Evolutionary conservation across 2,888 invertebrate genomes (phyloP).

Genomic region (Papilio elwesi): DNA sequence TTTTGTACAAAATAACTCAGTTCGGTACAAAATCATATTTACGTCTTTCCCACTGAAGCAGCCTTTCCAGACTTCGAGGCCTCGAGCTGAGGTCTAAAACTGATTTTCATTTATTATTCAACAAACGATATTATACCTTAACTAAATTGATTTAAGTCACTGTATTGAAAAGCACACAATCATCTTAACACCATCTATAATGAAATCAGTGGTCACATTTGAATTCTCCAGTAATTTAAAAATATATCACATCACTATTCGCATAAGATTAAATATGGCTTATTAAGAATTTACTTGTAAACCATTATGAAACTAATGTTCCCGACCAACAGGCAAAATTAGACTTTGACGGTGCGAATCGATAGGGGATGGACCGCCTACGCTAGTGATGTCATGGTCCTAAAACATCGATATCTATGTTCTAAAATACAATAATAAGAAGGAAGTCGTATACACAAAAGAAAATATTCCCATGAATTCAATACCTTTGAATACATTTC

Average conservation of each 20-base stretch:
- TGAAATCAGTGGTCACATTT: background rate
- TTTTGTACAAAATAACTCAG: constrained; percentile 12
- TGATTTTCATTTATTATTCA: constrained; percentile 39
- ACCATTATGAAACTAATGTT: constrained; percentile 1
- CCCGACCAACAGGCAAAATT: constrained; percentile 69
- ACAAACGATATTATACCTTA: constrained; percentile 44
- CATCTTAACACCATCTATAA: background rate
- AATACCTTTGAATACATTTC: too few relatives aligned
- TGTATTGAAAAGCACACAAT: background rate
- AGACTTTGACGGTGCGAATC: constrained; percentile 71
- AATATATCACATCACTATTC: background rate
- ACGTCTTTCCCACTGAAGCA: constrained; percentile 47
- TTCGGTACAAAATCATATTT: constrained; percentile 28
- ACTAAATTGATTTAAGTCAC: constrained; percentile 3
- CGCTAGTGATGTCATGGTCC: constrained; percentile 53
- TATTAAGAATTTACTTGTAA: background rate
- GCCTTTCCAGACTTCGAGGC: constrained; percentile 44
- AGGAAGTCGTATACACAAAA: too few relatives aligned
- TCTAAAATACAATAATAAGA: background rate
- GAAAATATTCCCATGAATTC: too few relatives aligned
- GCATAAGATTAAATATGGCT: constrained; percentile 23
- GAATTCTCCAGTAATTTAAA: background rate
- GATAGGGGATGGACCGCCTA: constrained; percentile 65
- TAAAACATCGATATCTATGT: constrained; percentile 38
- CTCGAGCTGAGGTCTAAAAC: constrained; percentile 40